Evolutionary conservation across 2,113 vertebrate species (phyloP), one percentile per base, ranked within the genome.

Genomic region (Channa maculata): DNA sequence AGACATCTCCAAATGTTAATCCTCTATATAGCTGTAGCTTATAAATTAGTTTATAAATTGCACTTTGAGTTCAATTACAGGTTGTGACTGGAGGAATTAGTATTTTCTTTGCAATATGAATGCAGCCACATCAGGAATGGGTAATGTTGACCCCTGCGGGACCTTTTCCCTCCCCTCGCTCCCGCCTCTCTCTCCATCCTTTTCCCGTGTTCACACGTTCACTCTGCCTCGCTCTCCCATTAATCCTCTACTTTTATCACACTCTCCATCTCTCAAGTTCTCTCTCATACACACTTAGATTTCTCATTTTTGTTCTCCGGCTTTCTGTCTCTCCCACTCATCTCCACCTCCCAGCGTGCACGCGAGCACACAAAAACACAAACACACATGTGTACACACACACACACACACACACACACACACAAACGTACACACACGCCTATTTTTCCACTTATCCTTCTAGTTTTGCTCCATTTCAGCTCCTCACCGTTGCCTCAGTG

Each of bases 181-280:
- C 44, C 55, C 12, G n/a, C 60, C 13, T 65, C 49, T 43, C 10
- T 38, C 53, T 6, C 41, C 15, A 41, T 68, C 24, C 11, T 6
- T 61, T 46, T 44, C 41, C 10, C 63, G 4, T 33, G 13, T 24
- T 34, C 24, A 53, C 71, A 43, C 61, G 8, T 61, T 53, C 65
- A 11, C 62, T 64, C 53, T 5, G 45, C 52, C 66, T 65, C 14
- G 45, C 58, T 53, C 38, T 10, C 80, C 78, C 83, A 82, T 80
- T 80, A 78, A 76, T 70, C 79, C 63, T 71, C 68, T 45, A 52
- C n/a, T 67, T 86, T 82, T 77, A 82, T 83, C 63, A 51, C 14
- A 4, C 44, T 65, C 63, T 63, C 64, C 72, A 70, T 36, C 54
- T 68, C 43, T 79, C 67, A 52, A 53, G 45, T 7, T 66, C 46